Evolutionary conservation across 2,113 vertebrate species (phyloP), one percentile per base, ranked within the genome.

Genomic region (Tachuris rubrigastra): DNA sequence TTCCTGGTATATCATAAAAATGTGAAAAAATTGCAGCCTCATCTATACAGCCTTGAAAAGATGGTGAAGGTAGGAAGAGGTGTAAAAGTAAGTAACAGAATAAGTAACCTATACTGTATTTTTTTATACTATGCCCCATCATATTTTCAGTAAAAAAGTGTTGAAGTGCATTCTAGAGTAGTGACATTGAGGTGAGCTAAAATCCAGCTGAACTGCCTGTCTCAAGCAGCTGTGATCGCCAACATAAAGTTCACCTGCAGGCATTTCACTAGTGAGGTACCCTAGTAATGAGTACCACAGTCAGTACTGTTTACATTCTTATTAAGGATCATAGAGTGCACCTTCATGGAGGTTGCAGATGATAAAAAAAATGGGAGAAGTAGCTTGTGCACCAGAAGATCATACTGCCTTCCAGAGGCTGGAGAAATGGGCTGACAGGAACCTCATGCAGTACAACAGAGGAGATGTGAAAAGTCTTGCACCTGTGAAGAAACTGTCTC

Each of bases 331-430:
- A 8, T 23, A 59, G 11, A 27, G 6, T 39, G 8, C 14, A 59
- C 19, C 25, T 9, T 60, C 17, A 52, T 10, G 14, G 60, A 27
- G 20, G 77, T 52, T 66, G 23, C 9, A 60, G 46, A 60, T 66
- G 5, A 17, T 39, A 31, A 2, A 73, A 37, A 37, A 88, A 52
- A 0, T 27, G 6, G 8, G 11, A 42, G 18, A 9, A 68, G 11
- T 22, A 17, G 2, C 3, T 46, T 12, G 27, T 58, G 5, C 1
- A 25, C 10, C 13, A 20, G 5, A 28, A 46, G 10, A 11, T 28
- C 3, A 0, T 44, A 20, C 30, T 58, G 15, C 3, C 16, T 10
- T 28, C 21, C 8, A 73, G 28, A 65, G 7, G 14, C 13, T 46
- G 33, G 15, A 84, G 25, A 83, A 71, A 47, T 39, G 11, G 14